Evolutionary conservation across 2,888 invertebrate genomes (phyloP).

Genomic region (Pammene aurita): DNA sequence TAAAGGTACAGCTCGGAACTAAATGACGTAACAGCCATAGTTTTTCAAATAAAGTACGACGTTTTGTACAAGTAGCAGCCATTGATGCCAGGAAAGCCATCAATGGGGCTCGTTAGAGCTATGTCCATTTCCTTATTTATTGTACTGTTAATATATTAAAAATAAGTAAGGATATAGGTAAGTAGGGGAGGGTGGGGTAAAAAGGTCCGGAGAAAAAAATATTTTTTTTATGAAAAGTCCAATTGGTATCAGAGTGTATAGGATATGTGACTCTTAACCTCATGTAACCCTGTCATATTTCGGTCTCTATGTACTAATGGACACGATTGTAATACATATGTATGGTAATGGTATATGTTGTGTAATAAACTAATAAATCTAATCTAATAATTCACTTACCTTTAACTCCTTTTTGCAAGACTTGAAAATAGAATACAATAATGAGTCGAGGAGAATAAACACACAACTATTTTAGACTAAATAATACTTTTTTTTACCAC

Average conservation of each 20-base stretch:
- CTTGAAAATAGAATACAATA: slow-evolving; percentile 58
- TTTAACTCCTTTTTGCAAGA: slow-evolving; percentile 62
- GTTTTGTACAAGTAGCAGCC: slow-evolving; percentile 1
- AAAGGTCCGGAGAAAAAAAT: too few species aligned
- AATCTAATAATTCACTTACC: slow-evolving; percentile 53
- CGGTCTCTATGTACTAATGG: too few species aligned
- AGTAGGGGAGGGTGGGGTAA: too few species aligned
- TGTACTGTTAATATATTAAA: slow-evolving; percentile 13
- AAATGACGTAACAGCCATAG: not conserved
- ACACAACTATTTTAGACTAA: too few species aligned
- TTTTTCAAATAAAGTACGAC: not conserved
- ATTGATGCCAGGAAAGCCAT: slow-evolving; percentile 17
- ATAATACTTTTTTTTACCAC: too few species aligned
- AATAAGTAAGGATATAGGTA: not conserved
- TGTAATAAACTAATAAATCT: too few species aligned
- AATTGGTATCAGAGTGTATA: too few species aligned
- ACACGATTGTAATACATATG: too few species aligned
- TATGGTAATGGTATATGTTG: too few species aligned
- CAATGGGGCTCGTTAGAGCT: slow-evolving; percentile 31
- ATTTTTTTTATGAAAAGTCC: too few species aligned
- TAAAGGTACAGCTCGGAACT: not conserved
- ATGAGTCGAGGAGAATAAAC: slow-evolving; percentile 19
- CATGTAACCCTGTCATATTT: too few species aligned
- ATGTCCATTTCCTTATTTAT: slow-evolving; percentile 17
- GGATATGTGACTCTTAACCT: too few species aligned